These are phyloP conservation scores for Porites lutea DNA, from an alignment of 64 coral and sea anemone species.

Conservation along the genomic window DNA sequence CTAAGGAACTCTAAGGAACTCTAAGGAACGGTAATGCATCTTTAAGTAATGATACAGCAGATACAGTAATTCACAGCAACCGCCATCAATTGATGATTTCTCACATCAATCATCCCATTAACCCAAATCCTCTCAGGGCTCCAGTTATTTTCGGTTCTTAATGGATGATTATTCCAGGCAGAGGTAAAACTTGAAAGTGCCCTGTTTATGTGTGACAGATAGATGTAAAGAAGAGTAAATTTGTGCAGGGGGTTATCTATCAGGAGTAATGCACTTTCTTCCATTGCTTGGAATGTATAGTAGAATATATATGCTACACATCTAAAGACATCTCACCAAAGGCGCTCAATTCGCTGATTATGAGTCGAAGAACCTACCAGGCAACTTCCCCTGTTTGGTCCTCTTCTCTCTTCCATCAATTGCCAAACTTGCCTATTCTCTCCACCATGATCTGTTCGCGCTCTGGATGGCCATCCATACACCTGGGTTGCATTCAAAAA, in stretches of 20 bases:
- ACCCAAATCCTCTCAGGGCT: background rate
- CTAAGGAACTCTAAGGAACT: no score
- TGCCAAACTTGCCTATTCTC: background rate
- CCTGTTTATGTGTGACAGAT: slow-evolving; percentile 11
- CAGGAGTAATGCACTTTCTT: slow-evolving; percentile 44
- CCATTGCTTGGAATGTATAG: slow-evolving; percentile 44
- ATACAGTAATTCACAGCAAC: background rate
- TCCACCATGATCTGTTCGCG: no score
- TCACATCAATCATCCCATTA: slow-evolving; percentile 22
- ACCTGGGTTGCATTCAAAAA: background rate
- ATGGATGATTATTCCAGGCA: slow-evolving; percentile 28
- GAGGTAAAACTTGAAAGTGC: slow-evolving; percentile 29
- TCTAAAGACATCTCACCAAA: slow-evolving; percentile 57
- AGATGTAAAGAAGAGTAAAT: slow-evolving; percentile 1
- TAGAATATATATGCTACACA: slow-evolving; percentile 38
- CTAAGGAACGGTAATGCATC: background rate
- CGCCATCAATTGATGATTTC: background rate
- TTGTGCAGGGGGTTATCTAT: slow-evolving; percentile 27
- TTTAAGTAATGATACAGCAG: no score
- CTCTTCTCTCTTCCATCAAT: slow-evolving; percentile 1
- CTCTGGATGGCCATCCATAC: background rate
- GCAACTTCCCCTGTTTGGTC: slow-evolving; percentile 51
- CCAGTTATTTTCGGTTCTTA: slow-evolving; percentile 18
- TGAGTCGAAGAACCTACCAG: slow-evolving; percentile 45
- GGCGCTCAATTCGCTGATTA: slow-evolving; percentile 48